Evolutionary conservation across 2,888 invertebrate species (phyloP), one percentile per base, ranked within the genome.

Genomic region (Apoderus coryli): DNA sequence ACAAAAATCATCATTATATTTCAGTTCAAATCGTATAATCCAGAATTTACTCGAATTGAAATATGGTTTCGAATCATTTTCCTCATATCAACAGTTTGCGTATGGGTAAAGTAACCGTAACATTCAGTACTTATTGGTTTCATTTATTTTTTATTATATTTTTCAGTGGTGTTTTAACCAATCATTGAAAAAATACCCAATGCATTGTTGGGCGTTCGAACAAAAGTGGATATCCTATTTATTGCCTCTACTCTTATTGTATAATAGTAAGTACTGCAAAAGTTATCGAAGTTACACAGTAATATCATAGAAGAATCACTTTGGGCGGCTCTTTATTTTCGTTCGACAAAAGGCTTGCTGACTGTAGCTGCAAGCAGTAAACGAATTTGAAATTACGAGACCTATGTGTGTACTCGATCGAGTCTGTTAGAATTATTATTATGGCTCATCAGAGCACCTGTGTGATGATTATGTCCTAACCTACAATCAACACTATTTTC

Each of bases 1-100:
- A 10, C 11, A 31, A 22, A 23, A 15, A 16, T 6, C 12, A 13
- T 13, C 14, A 3, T 31, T 40, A 44, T 36, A 42, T 72, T 73
- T 35, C 67, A 93, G 93, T 90, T 92, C 54, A 90, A 90, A 61
- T 89, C 84, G 3, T 95, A 92, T 61, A 93, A 90, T 59, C 86
- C 92, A 26, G 81, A 81, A 6, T 96, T 93, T 54, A 93, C 93
- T 15, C 89, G 92, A 64, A 79, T 95, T 54, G 93, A 95, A 63
- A 88, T 95, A 38, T 95, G 93, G 89, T 90, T 95, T 55, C 67
- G 95, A 44, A 84, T 93, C 54, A 81, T 93, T 47, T 95, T 93
- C 59, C 64, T 93, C 29, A 61, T 90, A 23, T 69, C 81, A 22
- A 80, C 90, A 2, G 93, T 95, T 55, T 60, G 76, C 34, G 75